Percentiles rank a stretch among this genome's conserved stretches.
These are phyloP conservation scores for Picathartes gymnocephalus DNA, from an alignment of 2,113 vertebrate species.

Conservation along the genomic window DNA sequence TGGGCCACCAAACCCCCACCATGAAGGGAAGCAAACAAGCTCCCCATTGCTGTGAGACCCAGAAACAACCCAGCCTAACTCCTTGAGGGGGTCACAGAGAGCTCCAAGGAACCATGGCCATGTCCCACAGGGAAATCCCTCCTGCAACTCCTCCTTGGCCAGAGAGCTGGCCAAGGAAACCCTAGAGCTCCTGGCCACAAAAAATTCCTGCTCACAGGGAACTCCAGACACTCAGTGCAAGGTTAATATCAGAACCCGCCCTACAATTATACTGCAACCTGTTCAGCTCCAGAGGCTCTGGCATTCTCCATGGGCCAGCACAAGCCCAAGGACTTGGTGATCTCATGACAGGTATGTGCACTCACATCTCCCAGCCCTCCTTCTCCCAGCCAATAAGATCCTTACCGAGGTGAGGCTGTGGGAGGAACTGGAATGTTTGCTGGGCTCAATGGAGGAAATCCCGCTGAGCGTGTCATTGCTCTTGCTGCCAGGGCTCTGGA, in stretches of 20 bases:
- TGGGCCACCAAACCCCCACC: not conserved
- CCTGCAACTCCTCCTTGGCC: not conserved
- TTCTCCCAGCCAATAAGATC: not conserved
- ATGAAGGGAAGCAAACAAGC: not conserved
- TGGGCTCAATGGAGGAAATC: conserved; percentile 91
- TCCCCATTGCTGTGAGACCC: not conserved
- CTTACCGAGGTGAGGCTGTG: conserved; percentile 92
- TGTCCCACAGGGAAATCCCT: not conserved
- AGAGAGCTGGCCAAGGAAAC: too few relatives aligned
- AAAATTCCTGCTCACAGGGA: not conserved
- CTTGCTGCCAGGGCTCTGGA: conserved; percentile 90
- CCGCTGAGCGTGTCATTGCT: conserved; percentile 96
- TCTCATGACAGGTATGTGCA: not conserved
- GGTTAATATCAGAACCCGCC: not conserved
- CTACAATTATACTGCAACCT: not conserved
- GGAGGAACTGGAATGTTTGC: conserved; percentile 93
- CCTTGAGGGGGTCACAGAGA: not conserved
- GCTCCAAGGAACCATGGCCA: not conserved
- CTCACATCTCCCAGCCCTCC: not conserved
- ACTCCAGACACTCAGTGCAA: not conserved
- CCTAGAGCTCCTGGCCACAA: too few relatives aligned
- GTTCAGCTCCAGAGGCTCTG: not conserved
- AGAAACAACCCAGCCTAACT: not conserved
- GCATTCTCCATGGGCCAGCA: not conserved
- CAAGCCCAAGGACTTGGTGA: not conserved